Evolutionary conservation across 2,888 invertebrate species (phyloP), one percentile per base, ranked within the genome.

Genomic region (Cheilosia urbana): DNA sequence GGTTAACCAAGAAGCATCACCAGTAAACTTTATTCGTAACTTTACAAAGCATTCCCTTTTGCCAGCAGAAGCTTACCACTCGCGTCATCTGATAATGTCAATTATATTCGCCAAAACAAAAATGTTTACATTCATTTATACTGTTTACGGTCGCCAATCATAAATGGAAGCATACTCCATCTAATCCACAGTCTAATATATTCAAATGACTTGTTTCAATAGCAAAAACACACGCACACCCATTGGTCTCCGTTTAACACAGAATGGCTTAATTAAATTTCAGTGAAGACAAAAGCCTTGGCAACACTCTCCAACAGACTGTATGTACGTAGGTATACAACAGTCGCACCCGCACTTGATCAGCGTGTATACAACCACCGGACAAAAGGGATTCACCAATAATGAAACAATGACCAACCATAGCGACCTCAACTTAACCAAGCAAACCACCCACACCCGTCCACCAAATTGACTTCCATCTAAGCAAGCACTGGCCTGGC

Each of bases 231-330:
- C 65, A 79, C 60, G 80, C 84, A 75, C 69, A 79, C 42, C 75
- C 80, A 80, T 84, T 84, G 80, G 84, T 80, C 71, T 75, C 71
- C 79, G 84, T 66, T 84, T 84, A 84, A 80, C 84, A 63, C 65
- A 80, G 75, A 84, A 73, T 84, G 66, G 65, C 84, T 84, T 84
- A 84, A 84, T 84, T 80, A 80, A 84, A 80, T 84, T 84, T 62
- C 75, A 71, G 57, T 75, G 53, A 66, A 80, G 71, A 80, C 75
- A 80, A 75, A 71, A 69, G 78, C 62, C 42, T 76, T 57, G 72
- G 80, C 84, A 79, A 75, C 75, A 75, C 80, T 71, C 42, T 42
- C 30, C 75, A 55, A 47, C 45, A 27, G 27, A 27, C 27, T 27
- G 27, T 6, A 27, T 6, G 27, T 27, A 27, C 6, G 6, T 27